These are phyloP conservation scores for Lindbergichthys nudifrons DNA, from an alignment of 2,797 vertebrate genomes.

Conservation along the genomic window DNA sequence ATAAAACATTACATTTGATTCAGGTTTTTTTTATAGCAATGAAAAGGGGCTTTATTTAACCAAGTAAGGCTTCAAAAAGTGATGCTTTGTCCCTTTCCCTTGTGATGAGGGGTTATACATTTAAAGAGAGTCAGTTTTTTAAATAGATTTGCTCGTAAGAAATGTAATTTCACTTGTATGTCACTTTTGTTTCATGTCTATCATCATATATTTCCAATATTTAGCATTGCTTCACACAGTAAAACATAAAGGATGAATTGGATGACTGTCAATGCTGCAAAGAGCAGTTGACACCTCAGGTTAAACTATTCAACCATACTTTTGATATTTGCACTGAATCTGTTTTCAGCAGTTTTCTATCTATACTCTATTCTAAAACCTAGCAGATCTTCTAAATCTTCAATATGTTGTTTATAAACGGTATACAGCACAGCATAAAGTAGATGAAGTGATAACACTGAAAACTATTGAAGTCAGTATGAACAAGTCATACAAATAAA, in stretches of 20 bases:
- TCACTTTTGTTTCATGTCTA: background rate
- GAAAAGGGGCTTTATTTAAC: background rate
- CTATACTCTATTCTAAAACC: slow-evolving; percentile 2
- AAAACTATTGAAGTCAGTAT: background rate
- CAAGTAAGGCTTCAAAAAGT: background rate
- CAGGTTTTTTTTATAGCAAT: background rate
- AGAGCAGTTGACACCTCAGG: background rate
- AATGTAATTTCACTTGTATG: no score
- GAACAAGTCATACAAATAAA: background rate
- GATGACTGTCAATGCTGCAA: background rate
- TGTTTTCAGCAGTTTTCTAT: background rate
- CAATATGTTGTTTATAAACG: background rate
- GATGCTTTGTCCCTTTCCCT: background rate
- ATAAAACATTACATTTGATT: slow-evolving; percentile 4
- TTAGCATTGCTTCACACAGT: background rate
- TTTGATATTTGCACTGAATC: background rate
- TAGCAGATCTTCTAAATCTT: background rate
- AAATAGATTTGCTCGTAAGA: no score
- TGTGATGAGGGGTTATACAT: no score
- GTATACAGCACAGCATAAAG: background rate
- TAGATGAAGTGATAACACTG: background rate
- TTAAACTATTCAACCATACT: background rate
- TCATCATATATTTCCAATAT: background rate
- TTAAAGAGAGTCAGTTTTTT: no score
- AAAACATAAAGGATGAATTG: background rate